Percentiles rank a stretch among this genome's conserved stretches.
phyloP scores from a whole-genome alignment of 2,888 invertebrate genomes.

The Heterodera filipjevi region DNA sequence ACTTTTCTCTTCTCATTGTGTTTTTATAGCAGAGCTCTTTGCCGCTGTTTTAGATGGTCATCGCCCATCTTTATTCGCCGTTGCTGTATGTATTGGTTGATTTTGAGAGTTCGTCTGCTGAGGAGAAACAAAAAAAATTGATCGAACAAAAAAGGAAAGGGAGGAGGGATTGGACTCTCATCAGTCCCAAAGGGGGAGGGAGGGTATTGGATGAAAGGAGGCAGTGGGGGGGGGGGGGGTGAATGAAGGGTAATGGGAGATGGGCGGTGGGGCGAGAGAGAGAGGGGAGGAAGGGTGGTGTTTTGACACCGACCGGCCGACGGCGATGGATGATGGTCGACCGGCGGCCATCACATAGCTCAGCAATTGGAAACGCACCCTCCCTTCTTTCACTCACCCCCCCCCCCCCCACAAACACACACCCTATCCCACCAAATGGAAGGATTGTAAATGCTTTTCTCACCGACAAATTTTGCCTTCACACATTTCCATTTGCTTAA shows the following conservation, averaged over 20 bases:
- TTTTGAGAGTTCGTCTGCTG: background rate
- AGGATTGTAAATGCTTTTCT: background rate
- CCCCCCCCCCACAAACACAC: background rate
- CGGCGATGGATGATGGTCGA: background rate
- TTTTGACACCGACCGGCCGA: background rate
- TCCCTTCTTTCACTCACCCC: too few relatives aligned
- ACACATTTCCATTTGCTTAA: background rate
- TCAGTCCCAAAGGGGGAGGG: background rate
- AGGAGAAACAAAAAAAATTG: background rate
- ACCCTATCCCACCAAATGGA: background rate
- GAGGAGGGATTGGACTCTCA: background rate
- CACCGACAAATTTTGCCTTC: background rate
- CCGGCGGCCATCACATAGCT: background rate
- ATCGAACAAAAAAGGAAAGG: background rate
- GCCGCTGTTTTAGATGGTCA: background rate
- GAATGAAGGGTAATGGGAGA: background rate
- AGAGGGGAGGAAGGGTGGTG: background rate
- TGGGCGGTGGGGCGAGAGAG: background rate
- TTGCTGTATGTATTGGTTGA: background rate
- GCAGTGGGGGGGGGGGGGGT: background rate
- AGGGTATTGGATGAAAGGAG: background rate
- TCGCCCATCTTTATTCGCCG: background rate
- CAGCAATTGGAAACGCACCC: background rate
- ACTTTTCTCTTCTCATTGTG: background rate
- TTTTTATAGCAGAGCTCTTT: background rate